Percentiles rank a stretch among this genome's conserved stretches.
These are phyloP conservation scores for Mormyrus hasselquistii DNA, from an alignment of 2,797 vertebrate genomes.

Conservation along the genomic window DNA sequence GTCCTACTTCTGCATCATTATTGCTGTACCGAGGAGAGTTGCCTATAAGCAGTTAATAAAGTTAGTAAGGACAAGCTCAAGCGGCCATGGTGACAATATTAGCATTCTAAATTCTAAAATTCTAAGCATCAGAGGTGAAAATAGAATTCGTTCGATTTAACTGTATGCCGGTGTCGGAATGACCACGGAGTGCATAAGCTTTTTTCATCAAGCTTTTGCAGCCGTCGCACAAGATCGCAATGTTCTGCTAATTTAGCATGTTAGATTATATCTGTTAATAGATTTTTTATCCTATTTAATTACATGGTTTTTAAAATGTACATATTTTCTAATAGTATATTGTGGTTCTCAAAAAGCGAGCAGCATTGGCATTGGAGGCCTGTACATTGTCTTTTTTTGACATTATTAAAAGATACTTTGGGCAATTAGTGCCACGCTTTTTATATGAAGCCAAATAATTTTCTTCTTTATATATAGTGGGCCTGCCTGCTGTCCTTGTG, in stretches of 20 bases:
- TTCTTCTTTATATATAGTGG: neutral
- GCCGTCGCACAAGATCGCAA: neutral
- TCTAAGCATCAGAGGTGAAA: neutral
- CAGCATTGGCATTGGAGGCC: constrained; percentile 15
- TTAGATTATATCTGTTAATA: neutral
- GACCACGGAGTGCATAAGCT: neutral
- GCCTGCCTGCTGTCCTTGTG: neutral
- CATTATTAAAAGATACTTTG: constrained; percentile 23
- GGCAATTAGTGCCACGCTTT: neutral
- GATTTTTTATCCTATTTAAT: neutral
- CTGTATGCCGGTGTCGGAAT: neutral
- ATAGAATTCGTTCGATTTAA: neutral
- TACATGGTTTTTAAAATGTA: neutral
- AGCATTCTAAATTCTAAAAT: neutral
- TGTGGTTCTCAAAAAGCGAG: neutral
- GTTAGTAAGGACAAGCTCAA: neutral
- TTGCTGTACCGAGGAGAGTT: neutral
- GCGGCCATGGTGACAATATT: neutral
- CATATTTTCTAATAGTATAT: neutral
- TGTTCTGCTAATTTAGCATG: neutral
- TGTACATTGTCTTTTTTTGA: constrained; percentile 31
- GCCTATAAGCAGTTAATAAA: neutral
- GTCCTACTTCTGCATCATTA: neutral
- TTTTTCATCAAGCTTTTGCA: neutral
- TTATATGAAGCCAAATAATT: neutral